Evolutionary conservation across 1,140 invertebrate species (phyloP).

Genomic region (Drosophila orosa): DNA sequence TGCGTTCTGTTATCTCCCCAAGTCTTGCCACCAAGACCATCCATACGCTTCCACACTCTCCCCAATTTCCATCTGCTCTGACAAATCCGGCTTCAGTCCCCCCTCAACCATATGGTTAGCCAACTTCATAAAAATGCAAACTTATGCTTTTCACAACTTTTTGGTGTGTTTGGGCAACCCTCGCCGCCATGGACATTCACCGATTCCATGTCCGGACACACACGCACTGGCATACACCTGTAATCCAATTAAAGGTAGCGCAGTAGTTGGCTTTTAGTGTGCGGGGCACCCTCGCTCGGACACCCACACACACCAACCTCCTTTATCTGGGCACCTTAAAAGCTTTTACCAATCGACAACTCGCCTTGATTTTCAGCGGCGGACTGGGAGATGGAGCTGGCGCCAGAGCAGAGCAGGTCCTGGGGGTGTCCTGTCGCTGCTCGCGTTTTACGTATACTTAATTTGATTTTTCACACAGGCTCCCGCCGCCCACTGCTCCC

Average conservation of each 20-base stretch:
- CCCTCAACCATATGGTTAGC: slow-evolving; percentile 60
- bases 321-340: slow-evolving; percentile 75
- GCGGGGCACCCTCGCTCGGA: slow-evolving; percentile 37
- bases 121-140: slow-evolving; percentile 83
- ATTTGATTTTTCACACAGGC: slow-evolving; percentile 80
- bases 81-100: background rate
- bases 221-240: slow-evolving; percentile 64
- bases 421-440: slow-evolving; percentile 47
- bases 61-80: slow-evolving; percentile 2
- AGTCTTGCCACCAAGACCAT: slow-evolving; percentile 13
- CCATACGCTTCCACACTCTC: slow-evolving; percentile 21
- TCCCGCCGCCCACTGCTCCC: slow-evolving; percentile 7
- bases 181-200: slow-evolving; percentile 35
- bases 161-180: slow-evolving; percentile 52
- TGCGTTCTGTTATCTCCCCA: background rate
- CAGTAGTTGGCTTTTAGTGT: slow-evolving; percentile 81
- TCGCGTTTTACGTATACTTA: slow-evolving; percentile 82
- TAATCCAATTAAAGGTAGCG: slow-evolving; percentile 83
- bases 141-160: slow-evolving; percentile 80
- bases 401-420: slow-evolving; percentile 10
- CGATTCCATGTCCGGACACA: slow-evolving; percentile 20
- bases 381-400: slow-evolving; percentile 35
- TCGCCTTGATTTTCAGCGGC: slow-evolving; percentile 77
- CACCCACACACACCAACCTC: slow-evolving; percentile 10
- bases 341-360: slow-evolving; percentile 83